These are phyloP conservation scores for Dioctria linearis DNA, from an alignment of 2,888 invertebrate species.

Conservation along the genomic window DNA sequence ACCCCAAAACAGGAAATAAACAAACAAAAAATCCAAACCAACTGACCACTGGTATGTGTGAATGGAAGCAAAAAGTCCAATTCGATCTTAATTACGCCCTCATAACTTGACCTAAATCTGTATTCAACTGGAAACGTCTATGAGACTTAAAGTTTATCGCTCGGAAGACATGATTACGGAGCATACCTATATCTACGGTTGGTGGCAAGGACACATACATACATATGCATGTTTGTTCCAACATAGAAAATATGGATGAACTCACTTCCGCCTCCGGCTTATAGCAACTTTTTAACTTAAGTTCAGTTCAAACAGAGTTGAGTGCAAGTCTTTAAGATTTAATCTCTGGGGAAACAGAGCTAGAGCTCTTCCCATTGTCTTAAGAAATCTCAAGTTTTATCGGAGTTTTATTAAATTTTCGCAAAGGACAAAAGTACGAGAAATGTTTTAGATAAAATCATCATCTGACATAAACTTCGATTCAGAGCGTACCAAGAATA, in stretches of 20 bases:
- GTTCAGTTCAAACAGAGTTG: constrained; percentile 26
- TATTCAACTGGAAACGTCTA: not conserved
- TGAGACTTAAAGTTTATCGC: not conserved
- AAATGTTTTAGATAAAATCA: constrained; percentile 10
- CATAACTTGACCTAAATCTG: no score
- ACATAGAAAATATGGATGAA: not conserved
- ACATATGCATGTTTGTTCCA: not conserved
- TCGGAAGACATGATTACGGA: not conserved
- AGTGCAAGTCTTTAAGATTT: constrained; percentile 26
- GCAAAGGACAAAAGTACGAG: not conserved
- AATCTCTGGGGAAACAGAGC: not conserved
- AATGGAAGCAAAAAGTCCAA: not conserved
- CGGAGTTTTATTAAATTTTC: constrained; percentile 9
- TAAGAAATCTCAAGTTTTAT: constrained; percentile 15
- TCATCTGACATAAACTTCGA: not conserved
- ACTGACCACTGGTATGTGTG: not conserved
- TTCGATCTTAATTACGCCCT: no score
- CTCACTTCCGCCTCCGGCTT: constrained; percentile 2
- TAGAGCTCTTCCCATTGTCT: constrained; percentile 25
- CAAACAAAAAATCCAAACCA: not conserved
- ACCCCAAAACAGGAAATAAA: no score
- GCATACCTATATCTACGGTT: not conserved
- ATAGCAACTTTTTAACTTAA: not conserved
- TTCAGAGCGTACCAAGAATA: not conserved
- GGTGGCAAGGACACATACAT: no score